phyloP scores from a whole-genome alignment of 1,140 invertebrate genomes.

The Aethina tumida region DNA sequence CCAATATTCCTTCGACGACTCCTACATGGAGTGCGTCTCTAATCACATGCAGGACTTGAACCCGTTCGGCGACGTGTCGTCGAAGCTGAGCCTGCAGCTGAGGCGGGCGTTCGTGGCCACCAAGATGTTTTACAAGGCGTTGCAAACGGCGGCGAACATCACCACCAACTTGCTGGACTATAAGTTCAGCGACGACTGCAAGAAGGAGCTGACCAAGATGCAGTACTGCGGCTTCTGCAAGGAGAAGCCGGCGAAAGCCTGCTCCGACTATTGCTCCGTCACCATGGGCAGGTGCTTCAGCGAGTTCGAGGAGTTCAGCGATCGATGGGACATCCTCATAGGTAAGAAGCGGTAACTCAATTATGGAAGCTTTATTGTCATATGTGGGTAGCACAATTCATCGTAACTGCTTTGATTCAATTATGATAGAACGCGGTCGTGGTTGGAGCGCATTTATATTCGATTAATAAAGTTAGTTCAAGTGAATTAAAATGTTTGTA shows the following conservation, averaged over 20 bases:
- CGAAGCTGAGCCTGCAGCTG: constrained; percentile 79
- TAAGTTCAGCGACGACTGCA: constrained; percentile 59
- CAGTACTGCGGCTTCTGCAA: constrained; percentile 77
- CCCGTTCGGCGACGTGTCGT: constrained; percentile 89
- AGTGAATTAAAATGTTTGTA: too few species aligned
- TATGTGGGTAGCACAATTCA: neutral
- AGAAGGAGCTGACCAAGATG: constrained; percentile 70
- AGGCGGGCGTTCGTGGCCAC: constrained; percentile 90
- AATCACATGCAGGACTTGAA: constrained; percentile 86
- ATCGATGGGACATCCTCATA: constrained; percentile 86
- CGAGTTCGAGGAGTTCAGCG: constrained; percentile 71
- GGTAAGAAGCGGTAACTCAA: constrained; percentile 49
- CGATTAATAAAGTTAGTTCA: too few species aligned
- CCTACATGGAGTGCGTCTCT: constrained; percentile 70
- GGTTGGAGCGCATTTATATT: too few species aligned
- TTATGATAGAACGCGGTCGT: too few species aligned
- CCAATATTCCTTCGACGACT: constrained; percentile 80
- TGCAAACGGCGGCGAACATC: constrained; percentile 73
- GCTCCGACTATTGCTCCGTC: constrained; percentile 80
- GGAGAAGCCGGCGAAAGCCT: constrained; percentile 54
- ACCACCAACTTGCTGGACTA: constrained; percentile 74
- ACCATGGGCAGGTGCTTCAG: constrained; percentile 84
- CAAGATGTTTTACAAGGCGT: constrained; percentile 81
- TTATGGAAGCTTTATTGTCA: constrained; percentile 2
- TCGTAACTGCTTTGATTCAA: too few species aligned